These are phyloP conservation scores for Camptogramma bilineatum DNA, from an alignment of 2,888 invertebrate genomes.

Conservation along the genomic window DNA sequence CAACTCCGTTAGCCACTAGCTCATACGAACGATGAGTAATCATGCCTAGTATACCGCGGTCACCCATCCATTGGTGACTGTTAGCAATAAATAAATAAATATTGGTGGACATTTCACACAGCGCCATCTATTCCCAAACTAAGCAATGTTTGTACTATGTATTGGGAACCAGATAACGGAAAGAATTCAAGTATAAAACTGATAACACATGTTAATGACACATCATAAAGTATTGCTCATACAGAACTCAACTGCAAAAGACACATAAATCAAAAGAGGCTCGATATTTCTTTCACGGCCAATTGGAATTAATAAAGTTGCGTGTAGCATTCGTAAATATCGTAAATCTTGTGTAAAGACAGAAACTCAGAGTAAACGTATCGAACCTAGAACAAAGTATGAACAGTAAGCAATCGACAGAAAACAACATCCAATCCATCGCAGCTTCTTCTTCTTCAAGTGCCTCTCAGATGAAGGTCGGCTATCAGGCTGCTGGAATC, in stretches of 20 bases:
- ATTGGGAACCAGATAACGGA: no score
- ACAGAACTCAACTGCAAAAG: conserved; percentile 9
- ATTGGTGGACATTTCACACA: no score
- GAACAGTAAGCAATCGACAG: conserved; percentile 13
- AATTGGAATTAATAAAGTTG: conserved; percentile 47
- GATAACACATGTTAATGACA: background rate
- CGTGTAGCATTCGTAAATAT: conserved; percentile 46
- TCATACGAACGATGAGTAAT: no score
- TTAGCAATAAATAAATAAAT: no score
- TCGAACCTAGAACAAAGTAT: background rate
- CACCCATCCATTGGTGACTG: no score
- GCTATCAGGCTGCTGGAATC: no score
- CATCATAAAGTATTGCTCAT: background rate
- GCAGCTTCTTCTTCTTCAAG: no score
- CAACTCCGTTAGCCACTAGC: no score
- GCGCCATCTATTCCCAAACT: no score
- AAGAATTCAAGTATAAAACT: background rate
- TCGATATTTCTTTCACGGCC: conserved; percentile 44
- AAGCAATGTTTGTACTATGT: no score
- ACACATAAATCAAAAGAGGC: conserved; percentile 39
- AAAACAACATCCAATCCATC: background rate
- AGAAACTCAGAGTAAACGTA: conserved; percentile 17
- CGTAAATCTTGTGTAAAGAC: conserved; percentile 43
- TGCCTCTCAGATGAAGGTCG: no score
- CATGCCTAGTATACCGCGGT: no score